Percentiles rank a stretch among this genome's conserved stretches.
These are phyloP conservation scores for Drosophila ustulata DNA, from an alignment of 2,888 invertebrate species.

Conservation along the genomic window DNA sequence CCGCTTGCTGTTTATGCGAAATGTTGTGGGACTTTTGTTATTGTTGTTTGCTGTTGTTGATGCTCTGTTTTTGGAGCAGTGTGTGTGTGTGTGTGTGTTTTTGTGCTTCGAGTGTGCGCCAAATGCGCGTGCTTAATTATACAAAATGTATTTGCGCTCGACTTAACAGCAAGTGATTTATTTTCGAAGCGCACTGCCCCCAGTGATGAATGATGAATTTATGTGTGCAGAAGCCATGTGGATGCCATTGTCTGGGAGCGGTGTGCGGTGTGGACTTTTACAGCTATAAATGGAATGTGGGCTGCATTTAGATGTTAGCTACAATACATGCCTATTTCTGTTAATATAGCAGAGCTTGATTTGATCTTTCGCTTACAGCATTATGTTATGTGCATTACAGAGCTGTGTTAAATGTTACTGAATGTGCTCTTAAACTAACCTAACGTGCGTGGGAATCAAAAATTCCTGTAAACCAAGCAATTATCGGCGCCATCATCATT, in stretches of 20 bases:
- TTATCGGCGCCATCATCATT: conserved; percentile 4
- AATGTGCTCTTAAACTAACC: background rate
- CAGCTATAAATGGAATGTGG: conserved; percentile 15
- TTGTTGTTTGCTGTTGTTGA: conserved; percentile 17
- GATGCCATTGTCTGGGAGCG: conserved; percentile 8
- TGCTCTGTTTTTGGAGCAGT: conserved; percentile 17
- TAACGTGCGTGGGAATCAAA: conserved; percentile 1
- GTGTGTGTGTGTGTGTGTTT: conserved; percentile 14
- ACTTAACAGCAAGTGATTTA: conserved; percentile 70
- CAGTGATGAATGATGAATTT: conserved; percentile 64
- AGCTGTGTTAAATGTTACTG: background rate
- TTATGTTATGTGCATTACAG: background rate
- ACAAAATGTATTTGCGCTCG: conserved; percentile 67
- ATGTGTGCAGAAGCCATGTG: conserved; percentile 28
- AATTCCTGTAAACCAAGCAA: background rate
- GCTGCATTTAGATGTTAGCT: conserved; percentile 5
- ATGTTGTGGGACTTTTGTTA: conserved; percentile 42
- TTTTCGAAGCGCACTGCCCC: conserved; percentile 44
- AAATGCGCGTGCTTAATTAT: conserved; percentile 74
- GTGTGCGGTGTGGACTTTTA: conserved; percentile 2
- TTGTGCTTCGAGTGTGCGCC: conserved; percentile 49
- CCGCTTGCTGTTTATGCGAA: conserved; percentile 40
- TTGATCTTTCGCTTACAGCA: background rate
- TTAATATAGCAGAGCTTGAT: background rate
- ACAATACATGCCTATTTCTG: background rate